A percentile compares a stretch with the other conserved stretches of the same genome.
Evolutionary conservation across 2,888 invertebrate species (phyloP).

Genomic region (Anthrax anthrax): DNA sequence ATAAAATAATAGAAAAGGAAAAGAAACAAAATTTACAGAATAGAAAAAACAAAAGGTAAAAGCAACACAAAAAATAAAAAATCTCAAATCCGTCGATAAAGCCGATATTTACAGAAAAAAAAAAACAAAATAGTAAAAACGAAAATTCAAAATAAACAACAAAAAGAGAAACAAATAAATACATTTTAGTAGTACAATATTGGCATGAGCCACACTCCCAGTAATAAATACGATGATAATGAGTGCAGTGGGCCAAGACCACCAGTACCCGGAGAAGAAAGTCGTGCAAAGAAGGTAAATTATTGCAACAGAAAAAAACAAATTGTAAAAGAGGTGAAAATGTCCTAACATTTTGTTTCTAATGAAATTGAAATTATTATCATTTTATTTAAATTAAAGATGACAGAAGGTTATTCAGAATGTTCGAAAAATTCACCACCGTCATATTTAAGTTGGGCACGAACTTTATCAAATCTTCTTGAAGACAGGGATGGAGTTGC

Average conservation of each 20-base stretch:
- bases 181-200: constrained; percentile 7
- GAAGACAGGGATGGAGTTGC: constrained; percentile 83
- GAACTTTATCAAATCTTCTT: constrained; percentile 66
- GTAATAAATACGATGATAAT: constrained; percentile 35
- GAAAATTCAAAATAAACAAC: no score
- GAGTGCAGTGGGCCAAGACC: constrained; percentile 52
- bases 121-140: not conserved
- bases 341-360: not conserved
- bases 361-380: not conserved
- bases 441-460: constrained; percentile 79
- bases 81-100: not conserved
- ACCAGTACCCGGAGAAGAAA: constrained; percentile 63
- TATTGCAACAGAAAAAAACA: not conserved
- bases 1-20: constrained; percentile 1
- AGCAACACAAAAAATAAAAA: no score
- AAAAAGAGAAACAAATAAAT: no score
- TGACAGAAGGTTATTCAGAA: constrained; percentile 34
- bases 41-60: not conserved
- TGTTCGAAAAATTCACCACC: constrained; percentile 40
- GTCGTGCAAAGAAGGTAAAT: constrained; percentile 33
- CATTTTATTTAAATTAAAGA: constrained; percentile 19
- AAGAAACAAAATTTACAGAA: not conserved
- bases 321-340: not conserved
- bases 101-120: not conserved
- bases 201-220: constrained; percentile 35